Evolutionary conservation across 92 coral and sea anemone genomes (phyloP), one percentile per base, ranked within the genome.

Genomic region (Nematostella vectensis): DNA sequence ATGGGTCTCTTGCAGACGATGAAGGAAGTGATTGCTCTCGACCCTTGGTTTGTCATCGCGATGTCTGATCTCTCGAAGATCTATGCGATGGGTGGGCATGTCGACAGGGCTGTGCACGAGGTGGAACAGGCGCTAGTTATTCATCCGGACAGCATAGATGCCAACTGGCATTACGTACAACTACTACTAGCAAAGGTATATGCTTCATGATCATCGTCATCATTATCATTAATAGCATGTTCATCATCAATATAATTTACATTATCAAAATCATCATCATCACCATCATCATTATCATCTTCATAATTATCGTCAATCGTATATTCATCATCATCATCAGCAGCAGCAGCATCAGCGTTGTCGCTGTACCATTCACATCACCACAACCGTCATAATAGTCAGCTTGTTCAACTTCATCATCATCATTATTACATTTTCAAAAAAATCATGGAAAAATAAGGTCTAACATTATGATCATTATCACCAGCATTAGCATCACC

Each of bases 41-140:
- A 78, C n/a, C 79, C 85, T 1, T 66, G 67, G 74, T 78, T 78
- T 20, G 85, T 78, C 13, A 78, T 64, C 27, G 75, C 79, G 8
- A 68, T 58, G 23, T 37, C 71, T 23, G 75, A 78, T 31, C 59
- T 78, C 13, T 70, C 85, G 3, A 38, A 64, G 22, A 64, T 48
- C 67, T 65, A 71, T 47, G 30, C 50, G 15, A 44, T 27, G 25
- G 43, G 47, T 13, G 74, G 62, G 25, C 51, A 59, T 47, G 27
- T 4, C 1, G 57, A 47, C 4, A 68, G 27, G 19, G 85, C 79
- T 6, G 58, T 53, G 19, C 44, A 44, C 22, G 37, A 48, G 55
- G 66, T 71, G 21, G 50, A 71, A 54, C 78, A 78, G 65, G 75
- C 79, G 31, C 50, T 78, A 30, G 56, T 49, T 45, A 58, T 71